Evolutionary conservation across 2,113 vertebrate species (phyloP).

Genomic region (Aegypius monachus): DNA sequence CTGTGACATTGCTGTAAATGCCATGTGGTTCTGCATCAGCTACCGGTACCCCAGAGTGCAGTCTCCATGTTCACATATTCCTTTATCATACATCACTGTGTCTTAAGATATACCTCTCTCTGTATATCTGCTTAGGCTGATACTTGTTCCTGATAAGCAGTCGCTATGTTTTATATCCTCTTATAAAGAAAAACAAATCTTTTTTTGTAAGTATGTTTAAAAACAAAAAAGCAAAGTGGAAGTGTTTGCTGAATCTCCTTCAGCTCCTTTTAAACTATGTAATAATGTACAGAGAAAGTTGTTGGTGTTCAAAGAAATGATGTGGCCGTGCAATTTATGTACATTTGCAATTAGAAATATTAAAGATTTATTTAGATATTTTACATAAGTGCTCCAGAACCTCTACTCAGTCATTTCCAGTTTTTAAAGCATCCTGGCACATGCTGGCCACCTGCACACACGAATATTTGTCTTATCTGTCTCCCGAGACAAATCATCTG

Average conservation of each 20-base stretch:
- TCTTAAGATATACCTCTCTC: conserved; percentile 69
- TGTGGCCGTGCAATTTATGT: conserved; percentile 99
- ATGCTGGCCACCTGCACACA: fast-evolving
- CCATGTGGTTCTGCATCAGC: conserved; percentile 6
- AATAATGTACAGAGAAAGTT: conserved; percentile 97
- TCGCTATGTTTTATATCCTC: conserved; percentile 92
- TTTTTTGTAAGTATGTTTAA: conserved; percentile 97
- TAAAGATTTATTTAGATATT: conserved; percentile 99
- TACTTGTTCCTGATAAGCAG: conserved; percentile 80
- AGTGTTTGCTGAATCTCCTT: conserved; percentile 84
- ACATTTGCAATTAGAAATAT: conserved; percentile 99
- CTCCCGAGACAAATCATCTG: background rate
- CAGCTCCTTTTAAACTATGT: conserved; percentile 78
- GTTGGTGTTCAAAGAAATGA: conserved; percentile 87
- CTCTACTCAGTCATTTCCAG: background rate
- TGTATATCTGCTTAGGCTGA: conserved; percentile 71
- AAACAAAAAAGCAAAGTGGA: conserved; percentile 70
- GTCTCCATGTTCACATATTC: conserved; percentile 16
- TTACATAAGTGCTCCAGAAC: conserved; percentile 70
- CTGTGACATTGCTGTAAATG: conserved; percentile 44
- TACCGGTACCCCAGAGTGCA: background rate
- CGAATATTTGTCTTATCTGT: fast-evolving
- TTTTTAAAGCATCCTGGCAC: background rate
- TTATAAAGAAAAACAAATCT: conserved; percentile 59
- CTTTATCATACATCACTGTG: conserved; percentile 63